Percentiles rank a stretch among this genome's conserved stretches.
phyloP scores from a whole-genome alignment of 2,888 invertebrate species.

The Oeneis ivallda region DNA sequence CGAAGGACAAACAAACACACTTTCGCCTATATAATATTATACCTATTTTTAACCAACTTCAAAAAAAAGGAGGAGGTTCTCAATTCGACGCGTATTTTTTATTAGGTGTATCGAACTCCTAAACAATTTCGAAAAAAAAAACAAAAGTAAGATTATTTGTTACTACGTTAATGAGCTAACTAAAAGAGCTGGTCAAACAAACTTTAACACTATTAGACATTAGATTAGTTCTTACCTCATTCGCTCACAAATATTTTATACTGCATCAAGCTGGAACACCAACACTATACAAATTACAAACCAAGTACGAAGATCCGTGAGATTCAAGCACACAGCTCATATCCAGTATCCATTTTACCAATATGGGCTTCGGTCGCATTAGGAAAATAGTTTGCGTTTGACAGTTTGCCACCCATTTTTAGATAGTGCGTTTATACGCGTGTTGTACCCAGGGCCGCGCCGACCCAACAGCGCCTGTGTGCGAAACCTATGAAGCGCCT shows the following conservation, averaged over 20 bases:
- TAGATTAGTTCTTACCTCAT: constrained; percentile 18
- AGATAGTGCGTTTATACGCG: no score
- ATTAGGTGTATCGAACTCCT: no score
- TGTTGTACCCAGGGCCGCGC: no score
- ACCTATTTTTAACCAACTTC: no score
- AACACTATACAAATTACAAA: background rate
- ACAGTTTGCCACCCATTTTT: no score
- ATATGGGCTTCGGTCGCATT: background rate
- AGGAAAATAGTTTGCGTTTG: no score
- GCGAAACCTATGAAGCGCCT: no score
- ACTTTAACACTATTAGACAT: background rate
- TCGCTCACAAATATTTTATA: background rate
- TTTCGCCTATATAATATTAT: no score
- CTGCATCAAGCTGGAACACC: background rate
- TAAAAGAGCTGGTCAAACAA: background rate
- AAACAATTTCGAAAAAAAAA: background rate
- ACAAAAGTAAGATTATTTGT: background rate
- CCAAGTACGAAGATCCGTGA: background rate
- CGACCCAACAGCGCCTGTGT: no score
- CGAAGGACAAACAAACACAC: no score
- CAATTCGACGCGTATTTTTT: no score
- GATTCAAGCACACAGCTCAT: constrained; percentile 5
- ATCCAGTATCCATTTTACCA: background rate
- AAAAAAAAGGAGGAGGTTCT: no score
- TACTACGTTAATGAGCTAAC: background rate